A percentile compares a stretch with the other conserved stretches of the same genome.
These are phyloP conservation scores for Ceratina calcarata DNA, from an alignment of 1,140 invertebrate genomes.

Conservation along the genomic window DNA sequence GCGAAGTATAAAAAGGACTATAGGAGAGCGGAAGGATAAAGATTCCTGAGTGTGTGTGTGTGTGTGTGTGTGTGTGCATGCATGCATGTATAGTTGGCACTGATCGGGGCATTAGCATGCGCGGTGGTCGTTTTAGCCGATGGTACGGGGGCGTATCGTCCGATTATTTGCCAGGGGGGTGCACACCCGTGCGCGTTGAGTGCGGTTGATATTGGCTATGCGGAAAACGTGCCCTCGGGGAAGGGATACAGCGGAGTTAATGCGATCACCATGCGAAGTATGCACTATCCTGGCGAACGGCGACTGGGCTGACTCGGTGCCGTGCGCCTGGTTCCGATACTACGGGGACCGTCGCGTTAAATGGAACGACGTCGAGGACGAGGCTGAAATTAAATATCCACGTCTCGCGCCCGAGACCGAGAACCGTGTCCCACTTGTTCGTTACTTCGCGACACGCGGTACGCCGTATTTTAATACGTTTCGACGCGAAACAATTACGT, in stretches of 20 bases:
- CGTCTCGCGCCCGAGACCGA: background rate
- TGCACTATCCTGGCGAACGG: constrained; percentile 38
- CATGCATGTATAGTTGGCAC: background rate
- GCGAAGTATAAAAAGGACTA: background rate
- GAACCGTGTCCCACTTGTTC: background rate
- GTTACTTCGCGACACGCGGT: background rate
- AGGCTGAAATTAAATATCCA: constrained; percentile 47
- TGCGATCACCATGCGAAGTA: constrained; percentile 64
- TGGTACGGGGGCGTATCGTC: constrained; percentile 55
- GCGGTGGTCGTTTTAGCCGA: constrained; percentile 60
- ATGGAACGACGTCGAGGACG: constrained; percentile 7
- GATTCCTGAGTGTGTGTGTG: background rate
- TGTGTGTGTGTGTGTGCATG: no score
- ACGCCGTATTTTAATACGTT: background rate
- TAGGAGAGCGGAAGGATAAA: background rate
- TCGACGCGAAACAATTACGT: background rate
- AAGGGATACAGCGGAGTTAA: constrained; percentile 61
- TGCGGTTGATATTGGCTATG: constrained; percentile 68
- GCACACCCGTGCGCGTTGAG: constrained; percentile 42
- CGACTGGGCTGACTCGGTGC: constrained; percentile 23
- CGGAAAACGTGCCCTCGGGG: constrained; percentile 65
- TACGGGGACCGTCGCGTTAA: constrained; percentile 28
- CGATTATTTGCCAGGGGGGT: constrained; percentile 66
- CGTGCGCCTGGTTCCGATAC: background rate
- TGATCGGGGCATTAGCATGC: constrained; percentile 62